These are phyloP conservation scores for Cerastis leucographa DNA, from an alignment of 2,888 invertebrate species.

Conservation along the genomic window DNA sequence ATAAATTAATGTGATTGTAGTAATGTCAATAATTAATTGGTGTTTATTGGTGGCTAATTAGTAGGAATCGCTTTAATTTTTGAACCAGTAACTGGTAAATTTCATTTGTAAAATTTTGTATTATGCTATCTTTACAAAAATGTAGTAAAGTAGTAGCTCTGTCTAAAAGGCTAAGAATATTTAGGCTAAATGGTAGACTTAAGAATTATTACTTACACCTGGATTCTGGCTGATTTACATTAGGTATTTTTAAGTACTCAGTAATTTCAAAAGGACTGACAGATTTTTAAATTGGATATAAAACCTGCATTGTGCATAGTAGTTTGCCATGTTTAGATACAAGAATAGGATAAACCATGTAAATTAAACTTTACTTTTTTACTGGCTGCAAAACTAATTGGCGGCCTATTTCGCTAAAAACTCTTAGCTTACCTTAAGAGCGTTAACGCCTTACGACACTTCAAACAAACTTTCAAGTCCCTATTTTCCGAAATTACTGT, in stretches of 20 bases:
- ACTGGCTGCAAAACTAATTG: background rate
- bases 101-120: slow-evolving; percentile 12
- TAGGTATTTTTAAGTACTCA: background rate
- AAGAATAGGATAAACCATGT: background rate
- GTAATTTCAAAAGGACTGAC: background rate
- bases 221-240: slow-evolving; percentile 19
- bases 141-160: slow-evolving; percentile 4
- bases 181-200: slow-evolving; percentile 10
- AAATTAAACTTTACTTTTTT: background rate
- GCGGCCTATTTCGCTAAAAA: background rate
- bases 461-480: no score
- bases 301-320: background rate
- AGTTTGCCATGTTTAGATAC: background rate
- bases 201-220: slow-evolving; percentile 15
- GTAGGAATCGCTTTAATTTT: background rate
- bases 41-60: slow-evolving; percentile 20
- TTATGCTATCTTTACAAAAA: slow-evolving; percentile 14
- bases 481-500: no score
- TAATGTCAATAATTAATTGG: slow-evolving; percentile 17
- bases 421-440: background rate
- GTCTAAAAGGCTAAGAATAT: slow-evolving; percentile 7
- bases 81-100: slow-evolving; percentile 36
- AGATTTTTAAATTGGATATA: background rate
- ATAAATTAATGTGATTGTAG: slow-evolving; percentile 10
- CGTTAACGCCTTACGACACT: no score